phyloP scores from a whole-genome alignment of 2,113 vertebrate genomes.

The Kryptolebias marmoratus region DNA sequence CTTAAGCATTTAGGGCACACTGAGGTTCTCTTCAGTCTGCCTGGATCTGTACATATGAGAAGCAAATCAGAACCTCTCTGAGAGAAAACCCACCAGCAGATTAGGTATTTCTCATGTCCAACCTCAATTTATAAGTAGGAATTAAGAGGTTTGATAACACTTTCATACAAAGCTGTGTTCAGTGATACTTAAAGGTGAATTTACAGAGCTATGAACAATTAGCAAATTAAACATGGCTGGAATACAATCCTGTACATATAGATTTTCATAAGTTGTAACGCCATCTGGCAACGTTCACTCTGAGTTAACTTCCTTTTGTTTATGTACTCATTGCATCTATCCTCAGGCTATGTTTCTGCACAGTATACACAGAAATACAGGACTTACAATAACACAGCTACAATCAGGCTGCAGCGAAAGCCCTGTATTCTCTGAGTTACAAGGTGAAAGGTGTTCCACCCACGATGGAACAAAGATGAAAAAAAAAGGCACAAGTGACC shows the following conservation, averaged over 20 bases:
- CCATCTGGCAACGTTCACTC: neutral
- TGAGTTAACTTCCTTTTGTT: constrained; percentile 11
- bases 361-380: constrained; percentile 33
- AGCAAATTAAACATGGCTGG: no score
- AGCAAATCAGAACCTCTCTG: constrained; percentile 17
- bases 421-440: constrained; percentile 29
- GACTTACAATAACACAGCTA: constrained; percentile 31
- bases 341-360: constrained; percentile 16
- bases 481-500: neutral
- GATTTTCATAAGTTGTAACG: no score
- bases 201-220: no score
- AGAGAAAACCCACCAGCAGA: neutral
- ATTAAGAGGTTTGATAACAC: no score
- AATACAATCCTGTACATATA: no score
- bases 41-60: constrained; percentile 16
- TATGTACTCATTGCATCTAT: constrained; percentile 24
- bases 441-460: neutral
- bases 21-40: neutral
- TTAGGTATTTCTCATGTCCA: no score
- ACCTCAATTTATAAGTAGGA: no score
- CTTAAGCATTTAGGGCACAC: neutral
- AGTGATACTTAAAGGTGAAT: no score
- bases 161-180: no score
- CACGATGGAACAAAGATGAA: neutral
- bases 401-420: constrained; percentile 30